A percentile compares a stretch with the other conserved stretches of the same genome.
These are phyloP conservation scores for Ophiothrix spiculata DNA, from an alignment of 35 echinoderm and acorn worm genomes.

Conservation along the genomic window DNA sequence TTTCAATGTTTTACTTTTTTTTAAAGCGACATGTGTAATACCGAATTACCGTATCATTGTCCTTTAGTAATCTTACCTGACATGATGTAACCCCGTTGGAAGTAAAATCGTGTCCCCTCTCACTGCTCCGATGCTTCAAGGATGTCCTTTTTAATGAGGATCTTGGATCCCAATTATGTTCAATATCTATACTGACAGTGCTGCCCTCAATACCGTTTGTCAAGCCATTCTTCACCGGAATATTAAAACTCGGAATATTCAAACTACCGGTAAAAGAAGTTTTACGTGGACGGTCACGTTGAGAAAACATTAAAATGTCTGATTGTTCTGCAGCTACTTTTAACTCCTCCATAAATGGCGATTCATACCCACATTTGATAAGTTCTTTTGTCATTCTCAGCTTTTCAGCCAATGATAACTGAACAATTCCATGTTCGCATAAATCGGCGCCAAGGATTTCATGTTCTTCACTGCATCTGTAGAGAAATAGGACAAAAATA, in stretches of 20 bases:
- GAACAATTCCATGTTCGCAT: conserved; percentile 81
- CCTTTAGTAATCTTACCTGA: too few relatives aligned
- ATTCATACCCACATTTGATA: conserved; percentile 23
- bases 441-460: conserved; percentile 92
- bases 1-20: too few relatives aligned
- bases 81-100: too few relatives aligned
- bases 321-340: background rate
- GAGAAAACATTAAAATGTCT: background rate
- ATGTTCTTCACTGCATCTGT: conserved; percentile 58
- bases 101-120: background rate
- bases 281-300: too few relatives aligned
- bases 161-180: background rate
- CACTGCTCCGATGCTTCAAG: background rate
- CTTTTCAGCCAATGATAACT: conserved; percentile 34
- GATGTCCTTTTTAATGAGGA: background rate
- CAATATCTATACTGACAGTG: background rate
- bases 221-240: too few relatives aligned
- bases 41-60: too few relatives aligned
- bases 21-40: too few relatives aligned
- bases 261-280: too few relatives aligned
- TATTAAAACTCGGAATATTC: too few relatives aligned
- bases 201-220: too few relatives aligned
- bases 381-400: conserved; percentile 39
- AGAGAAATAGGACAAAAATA: background rate
- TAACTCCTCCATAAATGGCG: conserved; percentile 25